Conservation (phyloP, 1,140 invertebrate species). For the Drosophila fuyamai region DNA sequence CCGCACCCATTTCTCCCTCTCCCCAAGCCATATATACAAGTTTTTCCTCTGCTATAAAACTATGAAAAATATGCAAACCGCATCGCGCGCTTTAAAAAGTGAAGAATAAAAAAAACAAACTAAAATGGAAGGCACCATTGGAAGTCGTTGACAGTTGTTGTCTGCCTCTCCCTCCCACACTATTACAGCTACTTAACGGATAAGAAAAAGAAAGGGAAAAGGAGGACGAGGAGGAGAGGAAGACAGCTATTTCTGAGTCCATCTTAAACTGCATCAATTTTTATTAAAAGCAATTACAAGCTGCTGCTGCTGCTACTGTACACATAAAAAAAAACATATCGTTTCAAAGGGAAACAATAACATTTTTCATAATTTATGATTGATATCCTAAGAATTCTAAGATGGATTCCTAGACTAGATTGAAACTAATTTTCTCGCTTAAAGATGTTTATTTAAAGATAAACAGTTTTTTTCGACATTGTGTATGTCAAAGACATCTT, state of each 20-base stretch:
- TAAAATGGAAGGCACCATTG: slow-evolving; percentile 56
- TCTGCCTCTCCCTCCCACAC: slow-evolving; percentile 21
- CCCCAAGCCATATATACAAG: slow-evolving; percentile 23
- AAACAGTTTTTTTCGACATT: too few relatives aligned
- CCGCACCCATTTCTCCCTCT: slow-evolving; percentile 70
- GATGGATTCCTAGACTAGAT: too few relatives aligned
- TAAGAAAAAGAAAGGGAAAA: slow-evolving; percentile 37
- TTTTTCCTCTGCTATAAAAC: slow-evolving; percentile 46
- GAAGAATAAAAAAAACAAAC: slow-evolving; percentile 29
- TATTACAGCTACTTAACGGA: slow-evolving; percentile 66
- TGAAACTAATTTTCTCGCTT: too few relatives aligned
- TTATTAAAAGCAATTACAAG: slow-evolving; percentile 83
- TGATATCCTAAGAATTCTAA: too few relatives aligned
- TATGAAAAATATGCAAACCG: slow-evolving; percentile 80
- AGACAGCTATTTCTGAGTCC: slow-evolving; percentile 48
- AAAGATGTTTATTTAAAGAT: too few relatives aligned
- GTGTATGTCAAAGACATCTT: not conserved
- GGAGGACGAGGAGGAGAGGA: slow-evolving; percentile 6
- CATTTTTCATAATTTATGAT: too few relatives aligned
- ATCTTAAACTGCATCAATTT: slow-evolving; percentile 72
- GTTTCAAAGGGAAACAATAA: too few relatives aligned
- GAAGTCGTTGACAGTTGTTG: slow-evolving; percentile 59
- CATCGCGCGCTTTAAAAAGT: slow-evolving; percentile 67
- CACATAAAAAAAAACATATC: not conserved
- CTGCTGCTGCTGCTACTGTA: slow-evolving; percentile 31